Base-by-base conservation (phyloP, 2,797 vertebrate species). In the Botia kubotai region DNA sequence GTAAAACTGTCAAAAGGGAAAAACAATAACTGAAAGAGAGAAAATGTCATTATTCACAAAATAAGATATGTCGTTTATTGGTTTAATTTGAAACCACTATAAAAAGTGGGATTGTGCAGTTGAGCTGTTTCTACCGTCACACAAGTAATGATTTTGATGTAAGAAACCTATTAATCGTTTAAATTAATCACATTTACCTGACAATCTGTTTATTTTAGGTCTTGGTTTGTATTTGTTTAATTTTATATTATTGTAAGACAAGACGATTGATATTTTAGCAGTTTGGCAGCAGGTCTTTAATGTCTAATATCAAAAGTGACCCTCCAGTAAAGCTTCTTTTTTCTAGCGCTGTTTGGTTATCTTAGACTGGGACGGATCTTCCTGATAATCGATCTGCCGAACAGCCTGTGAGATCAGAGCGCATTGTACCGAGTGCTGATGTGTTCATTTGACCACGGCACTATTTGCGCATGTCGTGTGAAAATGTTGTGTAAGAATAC, bases 351-450 rank as follows among this genome's bases (percentile, higher is more conserved):
- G 69, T 43, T 80, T 33, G 23, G 60, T 71, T 48, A 46, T 36
- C 19, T 80, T 62, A 17, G 33, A 63, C 68, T 73, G 13, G 66
- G 50, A 55, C 73, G 33, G 77, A 53, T 79, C 68, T 48, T 13
- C 39, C 12, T 13, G 39, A 29, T 19, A 19, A 43, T 66, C 77
- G 11, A 55, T 72, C 7, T 66, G 77, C 72, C n/a, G 14, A 72
- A 52, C 67, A 69, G 66, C 13, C 1, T 72, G 55, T 63, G 53
- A 63, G 58, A 79, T 72, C 58, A 65, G 6, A 65, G 77, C 60
- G n/a, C 46, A n/a, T 6, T 71, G 26, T 50, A 5, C 8, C 1
- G 4, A 63, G 36, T 52, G 46, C 36, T 26, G n/a, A 53, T 43
- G 29, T 29, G 23, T 65, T 33, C 33, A 33, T 1, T 5, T 1